Evolutionary conservation across 2,797 vertebrate species (phyloP), one percentile per base, ranked within the genome.

Genomic region (Phataginus tricuspis): DNA sequence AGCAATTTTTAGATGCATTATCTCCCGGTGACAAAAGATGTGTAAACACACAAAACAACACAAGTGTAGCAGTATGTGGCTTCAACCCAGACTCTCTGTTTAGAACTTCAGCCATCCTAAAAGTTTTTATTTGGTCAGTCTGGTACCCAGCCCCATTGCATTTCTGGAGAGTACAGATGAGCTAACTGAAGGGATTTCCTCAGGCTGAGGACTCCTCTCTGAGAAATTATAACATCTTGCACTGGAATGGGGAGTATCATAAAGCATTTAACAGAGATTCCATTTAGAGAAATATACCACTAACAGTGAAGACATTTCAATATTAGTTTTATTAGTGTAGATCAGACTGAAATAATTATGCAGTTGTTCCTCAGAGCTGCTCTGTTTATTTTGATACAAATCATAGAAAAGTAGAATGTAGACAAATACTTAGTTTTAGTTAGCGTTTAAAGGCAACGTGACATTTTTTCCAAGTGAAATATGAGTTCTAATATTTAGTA

Each of bases 391-490:
- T 97, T 45, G 31, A 23, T 82, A 91, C 13, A 97, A 11, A 90
- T 69, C 49, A 45, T 69, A 90, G 68, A 95, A 88, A 96, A 93
- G 91, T 59, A 84, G 29, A 42, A 93, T 86, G 42, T 72, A 94
- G 84, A 91, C 45, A 89, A 97, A 96, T 31, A 96, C 86, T 97
- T 97, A 68, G 91, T 97, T 97, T 94, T 72, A 92, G 42, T n/a
- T 15, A 83, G 6, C n/a, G 34, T 92, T 95, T 90, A 97, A 96
- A 93, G 82, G 49, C 49, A 29, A 6, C 27, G 68, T 78, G 72
- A 88, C 23, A 34, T 90, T 96, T 72, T 97, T 96, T 95, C 88
- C 2, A 96, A 71, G 84, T 7, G 75, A 95, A 91, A 11, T 69
- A 49, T 75, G 63, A 77, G 59, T 84, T 82, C 18, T 90, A 94